phyloP scores from a whole-genome alignment of 2,113 vertebrate genomes.

The Baryphthengus martii region DNA sequence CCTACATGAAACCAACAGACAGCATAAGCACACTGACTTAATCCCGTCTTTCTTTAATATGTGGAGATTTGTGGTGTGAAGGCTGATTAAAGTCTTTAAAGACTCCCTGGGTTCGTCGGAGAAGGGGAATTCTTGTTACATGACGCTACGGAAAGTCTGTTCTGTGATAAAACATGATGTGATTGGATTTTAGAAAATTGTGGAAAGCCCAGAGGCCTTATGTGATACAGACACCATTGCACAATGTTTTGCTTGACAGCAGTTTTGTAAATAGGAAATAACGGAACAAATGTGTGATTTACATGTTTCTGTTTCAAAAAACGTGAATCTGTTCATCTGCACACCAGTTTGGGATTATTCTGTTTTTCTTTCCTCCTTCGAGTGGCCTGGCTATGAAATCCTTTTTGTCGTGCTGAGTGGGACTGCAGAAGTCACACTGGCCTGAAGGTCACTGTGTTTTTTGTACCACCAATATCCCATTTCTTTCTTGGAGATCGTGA shows the following conservation, averaged over 20 bases:
- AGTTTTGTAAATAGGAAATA: background rate
- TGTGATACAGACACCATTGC: background rate
- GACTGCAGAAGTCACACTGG: background rate
- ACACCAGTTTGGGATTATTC: background rate
- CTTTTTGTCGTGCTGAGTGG: accelerated
- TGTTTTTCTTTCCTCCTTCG: background rate
- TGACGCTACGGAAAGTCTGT: background rate
- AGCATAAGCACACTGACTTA: background rate
- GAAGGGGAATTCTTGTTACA: background rate
- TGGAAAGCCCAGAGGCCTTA: background rate
- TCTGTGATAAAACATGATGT: background rate
- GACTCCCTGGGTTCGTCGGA: background rate
- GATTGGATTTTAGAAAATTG: background rate
- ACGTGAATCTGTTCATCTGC: background rate
- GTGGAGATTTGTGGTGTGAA: background rate
- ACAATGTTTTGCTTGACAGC: background rate
- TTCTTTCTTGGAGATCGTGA: background rate
- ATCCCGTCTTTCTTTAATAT: background rate
- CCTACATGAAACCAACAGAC: background rate
- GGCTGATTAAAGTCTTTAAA: background rate
- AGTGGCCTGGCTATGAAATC: background rate
- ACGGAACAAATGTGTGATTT: background rate
- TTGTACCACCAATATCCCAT: background rate
- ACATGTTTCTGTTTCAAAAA: background rate
- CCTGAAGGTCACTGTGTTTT: background rate